Conservation (phyloP, 1,140 invertebrate genomes). For the Hetaerina americana region DNA sequence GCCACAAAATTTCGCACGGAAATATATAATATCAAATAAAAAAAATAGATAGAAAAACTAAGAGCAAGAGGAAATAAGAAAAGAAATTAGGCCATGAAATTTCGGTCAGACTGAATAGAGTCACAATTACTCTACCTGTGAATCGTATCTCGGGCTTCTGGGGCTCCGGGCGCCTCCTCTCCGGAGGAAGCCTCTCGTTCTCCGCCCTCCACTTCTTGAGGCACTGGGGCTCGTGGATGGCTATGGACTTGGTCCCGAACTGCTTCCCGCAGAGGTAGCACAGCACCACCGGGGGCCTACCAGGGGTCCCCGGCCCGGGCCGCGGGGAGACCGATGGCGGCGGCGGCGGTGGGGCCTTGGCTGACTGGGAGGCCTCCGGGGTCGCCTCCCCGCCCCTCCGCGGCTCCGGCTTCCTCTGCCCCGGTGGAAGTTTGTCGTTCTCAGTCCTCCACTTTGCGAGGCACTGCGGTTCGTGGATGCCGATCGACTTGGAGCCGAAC, state of each 20-base stretch:
- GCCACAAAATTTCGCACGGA: too few species aligned
- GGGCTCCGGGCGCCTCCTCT: constrained; percentile 42
- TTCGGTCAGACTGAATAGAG: too few species aligned
- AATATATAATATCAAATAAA: too few species aligned
- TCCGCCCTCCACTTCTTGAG: constrained; percentile 58
- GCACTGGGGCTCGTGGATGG: constrained; percentile 65
- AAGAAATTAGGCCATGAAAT: too few species aligned
- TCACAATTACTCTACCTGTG: constrained; percentile 34
- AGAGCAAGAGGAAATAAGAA: too few species aligned
- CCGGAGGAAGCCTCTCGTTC: constrained; percentile 46
- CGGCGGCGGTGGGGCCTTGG: neutral
- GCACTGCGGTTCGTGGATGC: constrained; percentile 68
- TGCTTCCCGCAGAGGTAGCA: constrained; percentile 65
- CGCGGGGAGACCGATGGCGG: neutral
- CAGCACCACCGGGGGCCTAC: constrained; percentile 27
- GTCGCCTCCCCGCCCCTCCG: constrained; percentile 10
- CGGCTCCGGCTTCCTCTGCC: constrained; percentile 42
- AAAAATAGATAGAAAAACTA: too few species aligned
- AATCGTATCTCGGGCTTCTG: constrained; percentile 45
- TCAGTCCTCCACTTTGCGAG: constrained; percentile 58
- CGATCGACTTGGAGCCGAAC: constrained; percentile 55
- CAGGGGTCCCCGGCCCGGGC: neutral
- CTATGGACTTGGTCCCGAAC: constrained; percentile 55
- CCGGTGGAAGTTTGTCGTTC: constrained; percentile 46
- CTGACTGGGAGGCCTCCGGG: neutral